Evolutionary conservation across 2,113 vertebrate species (phyloP).

Genomic region (Prionailurus viverrinus): DNA sequence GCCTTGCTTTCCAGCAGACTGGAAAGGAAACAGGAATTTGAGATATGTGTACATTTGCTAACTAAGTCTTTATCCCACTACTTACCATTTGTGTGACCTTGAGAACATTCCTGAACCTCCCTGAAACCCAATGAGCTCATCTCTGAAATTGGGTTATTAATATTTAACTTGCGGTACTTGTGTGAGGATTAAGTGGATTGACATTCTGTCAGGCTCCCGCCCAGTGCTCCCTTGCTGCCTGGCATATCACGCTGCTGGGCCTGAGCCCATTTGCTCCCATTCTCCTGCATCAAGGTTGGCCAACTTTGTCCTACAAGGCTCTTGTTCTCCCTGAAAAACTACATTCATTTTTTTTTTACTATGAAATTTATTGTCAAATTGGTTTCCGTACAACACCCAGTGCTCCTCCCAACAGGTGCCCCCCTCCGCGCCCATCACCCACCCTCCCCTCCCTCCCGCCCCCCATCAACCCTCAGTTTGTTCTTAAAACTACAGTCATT

Average conservation of each 20-base stretch:
- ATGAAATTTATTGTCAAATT: too few relatives aligned
- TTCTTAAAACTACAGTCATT: neutral
- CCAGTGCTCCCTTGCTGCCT: neutral
- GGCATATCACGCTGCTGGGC: neutral
- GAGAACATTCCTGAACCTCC: neutral
- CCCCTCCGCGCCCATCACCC: too few relatives aligned
- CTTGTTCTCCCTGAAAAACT: neutral
- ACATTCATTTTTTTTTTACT: neutral
- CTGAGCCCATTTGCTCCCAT: neutral
- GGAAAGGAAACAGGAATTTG: neutral
- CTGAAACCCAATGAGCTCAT: neutral
- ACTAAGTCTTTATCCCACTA: neutral
- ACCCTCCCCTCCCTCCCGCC: too few relatives aligned
- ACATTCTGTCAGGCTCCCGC: neutral
- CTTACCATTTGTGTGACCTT: neutral
- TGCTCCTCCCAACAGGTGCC: too few relatives aligned
- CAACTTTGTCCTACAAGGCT: neutral
- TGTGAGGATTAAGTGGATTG: neutral
- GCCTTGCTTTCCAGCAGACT: too few relatives aligned
- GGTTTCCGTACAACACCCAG: too few relatives aligned
- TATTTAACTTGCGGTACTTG: constrained; percentile 16
- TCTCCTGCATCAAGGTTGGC: neutral
- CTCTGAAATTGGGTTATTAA: constrained; percentile 51
- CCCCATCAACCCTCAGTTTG: neutral
- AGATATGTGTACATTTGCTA: neutral